Conservation (phyloP, 1,140 invertebrate genomes). For the Drosophila gunungcola region DNA sequence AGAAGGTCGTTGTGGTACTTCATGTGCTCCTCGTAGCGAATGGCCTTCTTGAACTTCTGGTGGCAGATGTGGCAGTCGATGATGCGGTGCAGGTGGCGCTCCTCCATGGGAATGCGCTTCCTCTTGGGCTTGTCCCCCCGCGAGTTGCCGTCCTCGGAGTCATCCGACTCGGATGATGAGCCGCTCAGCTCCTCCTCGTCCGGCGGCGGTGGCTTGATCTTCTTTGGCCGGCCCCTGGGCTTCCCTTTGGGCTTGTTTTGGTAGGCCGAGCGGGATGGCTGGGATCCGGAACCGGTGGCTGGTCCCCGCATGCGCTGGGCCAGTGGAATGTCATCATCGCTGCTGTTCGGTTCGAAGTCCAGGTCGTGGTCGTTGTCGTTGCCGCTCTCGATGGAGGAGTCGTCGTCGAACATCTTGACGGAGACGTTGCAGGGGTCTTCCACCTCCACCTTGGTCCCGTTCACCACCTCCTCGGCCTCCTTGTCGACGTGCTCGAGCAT, state of each 20-base stretch:
- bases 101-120: conserved; percentile 66
- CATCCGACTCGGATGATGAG: conserved; percentile 34
- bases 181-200: conserved; percentile 47
- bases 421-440: conserved; percentile 21
- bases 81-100: conserved; percentile 72
- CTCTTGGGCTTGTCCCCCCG: conserved; percentile 63
- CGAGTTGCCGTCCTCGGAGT: conserved; percentile 35
- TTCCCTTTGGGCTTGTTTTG: conserved; percentile 36
- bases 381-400: conserved; percentile 56
- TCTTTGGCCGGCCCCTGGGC: conserved; percentile 44
- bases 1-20: conserved; percentile 80
- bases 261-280: background rate
- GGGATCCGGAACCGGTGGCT: conserved; percentile 4
- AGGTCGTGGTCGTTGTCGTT: conserved; percentile 66
- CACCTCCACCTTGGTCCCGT: conserved; percentile 33
- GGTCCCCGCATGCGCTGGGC: conserved; percentile 59
- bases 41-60: conserved; percentile 80
- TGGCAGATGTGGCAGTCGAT: conserved; percentile 83
- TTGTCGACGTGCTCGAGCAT: conserved; percentile 80
- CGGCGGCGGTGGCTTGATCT: conserved; percentile 21
- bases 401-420: conserved; percentile 58
- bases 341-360: conserved; percentile 72
- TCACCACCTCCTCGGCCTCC: conserved; percentile 71
- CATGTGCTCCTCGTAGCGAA: conserved; percentile 80
- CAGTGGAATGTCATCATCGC: conserved; percentile 76